These are phyloP conservation scores for Meda fulgida DNA, from an alignment of 2,797 vertebrate genomes.

Conservation along the genomic window DNA sequence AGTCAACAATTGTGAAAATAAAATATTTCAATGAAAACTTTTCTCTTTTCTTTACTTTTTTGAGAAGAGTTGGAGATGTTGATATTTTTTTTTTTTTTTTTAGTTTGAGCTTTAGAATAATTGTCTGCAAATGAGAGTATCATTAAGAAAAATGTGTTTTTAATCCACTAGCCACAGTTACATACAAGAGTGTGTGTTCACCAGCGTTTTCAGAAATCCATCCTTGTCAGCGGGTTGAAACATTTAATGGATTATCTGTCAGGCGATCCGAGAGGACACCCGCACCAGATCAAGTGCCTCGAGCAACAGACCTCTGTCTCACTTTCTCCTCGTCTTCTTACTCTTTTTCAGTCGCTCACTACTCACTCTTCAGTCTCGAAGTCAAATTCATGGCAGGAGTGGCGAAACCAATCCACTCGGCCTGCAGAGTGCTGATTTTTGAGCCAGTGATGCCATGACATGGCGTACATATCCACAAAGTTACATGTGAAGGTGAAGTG, in stretches of 20 bases:
- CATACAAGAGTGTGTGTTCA: constrained; percentile 18
- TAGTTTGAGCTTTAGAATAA: neutral
- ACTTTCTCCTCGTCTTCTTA: constrained; percentile 2
- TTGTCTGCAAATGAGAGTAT: neutral
- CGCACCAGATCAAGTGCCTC: constrained; percentile 74
- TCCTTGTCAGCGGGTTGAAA: constrained; percentile 76
- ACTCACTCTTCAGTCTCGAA: constrained; percentile 11
- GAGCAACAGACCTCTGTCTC: constrained; percentile 51
- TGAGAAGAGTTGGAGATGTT: neutral
- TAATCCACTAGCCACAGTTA: constrained; percentile 40
- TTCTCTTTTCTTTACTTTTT: neutral
- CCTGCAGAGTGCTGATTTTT: constrained; percentile 6
- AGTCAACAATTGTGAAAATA: constrained; percentile 64
- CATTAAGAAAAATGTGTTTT: constrained; percentile 35
- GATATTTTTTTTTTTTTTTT: no score
- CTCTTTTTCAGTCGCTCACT: constrained; percentile 32
- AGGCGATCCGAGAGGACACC: constrained; percentile 74
- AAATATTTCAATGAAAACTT: constrained; percentile 60
- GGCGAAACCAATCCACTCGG: neutral
- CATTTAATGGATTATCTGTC: constrained; percentile 83
- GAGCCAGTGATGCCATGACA: constrained; percentile 30
- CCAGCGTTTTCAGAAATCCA: constrained; percentile 66
- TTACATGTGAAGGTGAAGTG: constrained; percentile 34
- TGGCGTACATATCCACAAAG: constrained; percentile 10
- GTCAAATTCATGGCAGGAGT: neutral